These are phyloP conservation scores for Eledona agricola DNA, from an alignment of 2,888 invertebrate genomes.

Conservation along the genomic window DNA sequence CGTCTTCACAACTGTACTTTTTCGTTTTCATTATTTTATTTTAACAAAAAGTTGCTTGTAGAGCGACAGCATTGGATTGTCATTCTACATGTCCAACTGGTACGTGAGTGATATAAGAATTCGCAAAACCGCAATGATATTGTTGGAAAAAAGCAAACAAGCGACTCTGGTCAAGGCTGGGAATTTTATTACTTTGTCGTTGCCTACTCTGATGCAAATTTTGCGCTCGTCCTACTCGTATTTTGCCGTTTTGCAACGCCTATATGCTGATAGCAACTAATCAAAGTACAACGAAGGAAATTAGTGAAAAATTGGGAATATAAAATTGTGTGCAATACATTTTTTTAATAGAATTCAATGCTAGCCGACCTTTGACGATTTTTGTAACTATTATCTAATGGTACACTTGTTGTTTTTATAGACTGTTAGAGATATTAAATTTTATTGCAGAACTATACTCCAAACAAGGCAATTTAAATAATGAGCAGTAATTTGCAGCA, in stretches of 20 bases:
- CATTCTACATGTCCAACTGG: slow-evolving; percentile 60
- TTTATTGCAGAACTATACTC: too few relatives aligned
- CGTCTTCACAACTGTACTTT: slow-evolving; percentile 31
- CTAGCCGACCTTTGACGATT: too few relatives aligned
- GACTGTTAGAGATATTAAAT: too few relatives aligned
- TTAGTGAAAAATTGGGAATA: too few relatives aligned
- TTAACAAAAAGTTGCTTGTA: slow-evolving; percentile 42
- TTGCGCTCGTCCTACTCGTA: slow-evolving; percentile 46
- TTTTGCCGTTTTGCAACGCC: slow-evolving; percentile 42
- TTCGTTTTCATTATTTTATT: not conserved
- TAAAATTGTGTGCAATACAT: too few relatives aligned
- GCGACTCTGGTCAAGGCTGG: slow-evolving; percentile 62
- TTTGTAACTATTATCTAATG: too few relatives aligned
- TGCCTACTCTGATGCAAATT: slow-evolving; percentile 60
- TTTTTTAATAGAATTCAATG: too few relatives aligned
- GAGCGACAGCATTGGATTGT: slow-evolving; percentile 60
- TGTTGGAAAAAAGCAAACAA: slow-evolving; percentile 62
- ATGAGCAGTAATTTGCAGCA: too few relatives aligned
- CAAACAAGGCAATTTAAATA: too few relatives aligned
- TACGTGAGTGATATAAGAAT: slow-evolving; percentile 55
- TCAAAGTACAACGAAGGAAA: too few relatives aligned
- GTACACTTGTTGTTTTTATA: too few relatives aligned
- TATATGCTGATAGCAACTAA: too few relatives aligned
- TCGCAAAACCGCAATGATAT: slow-evolving; percentile 59
- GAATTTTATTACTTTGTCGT: slow-evolving; percentile 62